Evolutionary conservation across 2,797 vertebrate genomes (phyloP).

Genomic region (Nasua narica): DNA sequence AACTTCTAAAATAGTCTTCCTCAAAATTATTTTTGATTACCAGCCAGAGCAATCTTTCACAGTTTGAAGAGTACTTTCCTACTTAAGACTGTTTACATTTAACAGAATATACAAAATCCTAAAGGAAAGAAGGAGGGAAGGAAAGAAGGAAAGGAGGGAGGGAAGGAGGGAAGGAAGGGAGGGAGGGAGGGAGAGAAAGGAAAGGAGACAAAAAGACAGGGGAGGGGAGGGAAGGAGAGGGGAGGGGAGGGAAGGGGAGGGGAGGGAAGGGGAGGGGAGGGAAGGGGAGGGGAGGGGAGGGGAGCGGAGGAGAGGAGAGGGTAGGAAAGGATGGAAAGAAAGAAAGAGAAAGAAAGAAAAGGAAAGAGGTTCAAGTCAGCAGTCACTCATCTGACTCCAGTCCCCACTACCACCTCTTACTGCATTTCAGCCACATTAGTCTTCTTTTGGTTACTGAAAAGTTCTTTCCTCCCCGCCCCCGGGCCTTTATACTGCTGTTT

Average conservation of each 20-base stretch:
- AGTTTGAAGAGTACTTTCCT: background rate
- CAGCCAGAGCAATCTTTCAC: background rate
- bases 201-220: no score
- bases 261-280: no score
- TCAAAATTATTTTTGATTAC: background rate
- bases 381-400: background rate
- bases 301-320: no score
- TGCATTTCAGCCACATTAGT: background rate
- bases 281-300: no score
- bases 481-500: background rate
- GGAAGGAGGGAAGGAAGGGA: background rate
- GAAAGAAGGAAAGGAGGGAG: fast-evolving
- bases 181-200: background rate
- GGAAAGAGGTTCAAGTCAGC: background rate
- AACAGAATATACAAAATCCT: background rate
- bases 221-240: no score
- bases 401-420: background rate
- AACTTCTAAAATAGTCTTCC: background rate
- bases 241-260: no score
- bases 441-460: background rate
- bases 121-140: background rate
- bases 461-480: background rate
- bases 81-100: background rate
- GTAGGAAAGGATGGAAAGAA: no score
- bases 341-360: background rate